Percentiles rank a stretch among this genome's conserved stretches.
phyloP scores from a whole-genome alignment of 1,140 invertebrate species.

The Hyphantria cunea region DNA sequence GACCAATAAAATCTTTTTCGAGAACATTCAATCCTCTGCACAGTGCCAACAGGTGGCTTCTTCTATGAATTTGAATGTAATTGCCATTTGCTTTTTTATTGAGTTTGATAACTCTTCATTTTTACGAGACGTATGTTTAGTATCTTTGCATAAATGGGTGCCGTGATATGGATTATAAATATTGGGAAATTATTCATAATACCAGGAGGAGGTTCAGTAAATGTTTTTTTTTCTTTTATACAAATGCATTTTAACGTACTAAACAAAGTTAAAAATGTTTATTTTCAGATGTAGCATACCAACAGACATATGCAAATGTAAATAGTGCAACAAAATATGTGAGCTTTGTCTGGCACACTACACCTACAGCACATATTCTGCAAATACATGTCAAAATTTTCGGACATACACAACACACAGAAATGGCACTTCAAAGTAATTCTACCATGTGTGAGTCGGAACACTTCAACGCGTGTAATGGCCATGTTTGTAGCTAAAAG shows the following conservation, averaged over 20 bases:
- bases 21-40: constrained; percentile 58
- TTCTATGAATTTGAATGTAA: constrained; percentile 71
- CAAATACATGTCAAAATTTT: constrained; percentile 34
- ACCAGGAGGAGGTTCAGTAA: too few species aligned
- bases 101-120: constrained; percentile 36
- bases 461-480: constrained; percentile 29
- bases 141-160: background rate
- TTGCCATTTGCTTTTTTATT: constrained; percentile 54
- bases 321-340: too few species aligned
- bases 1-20: constrained; percentile 73
- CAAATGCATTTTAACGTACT: too few species aligned
- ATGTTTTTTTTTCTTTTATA: too few species aligned
- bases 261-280: too few species aligned
- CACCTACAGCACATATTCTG: background rate
- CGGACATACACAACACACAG: constrained; percentile 1
- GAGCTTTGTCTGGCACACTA: too few species aligned
- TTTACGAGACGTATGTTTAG: constrained; percentile 10
- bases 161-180: too few species aligned
- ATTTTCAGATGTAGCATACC: too few species aligned
- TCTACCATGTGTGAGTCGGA: constrained; percentile 17
- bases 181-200: too few species aligned
- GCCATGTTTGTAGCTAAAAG: constrained; percentile 29
- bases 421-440: constrained; percentile 25
- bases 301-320: too few species aligned
- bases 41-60: constrained; percentile 70